Evolutionary conservation across 2,113 vertebrate species (phyloP), one percentile per base, ranked within the genome.

Genomic region (Gorsachius goisagi): DNA sequence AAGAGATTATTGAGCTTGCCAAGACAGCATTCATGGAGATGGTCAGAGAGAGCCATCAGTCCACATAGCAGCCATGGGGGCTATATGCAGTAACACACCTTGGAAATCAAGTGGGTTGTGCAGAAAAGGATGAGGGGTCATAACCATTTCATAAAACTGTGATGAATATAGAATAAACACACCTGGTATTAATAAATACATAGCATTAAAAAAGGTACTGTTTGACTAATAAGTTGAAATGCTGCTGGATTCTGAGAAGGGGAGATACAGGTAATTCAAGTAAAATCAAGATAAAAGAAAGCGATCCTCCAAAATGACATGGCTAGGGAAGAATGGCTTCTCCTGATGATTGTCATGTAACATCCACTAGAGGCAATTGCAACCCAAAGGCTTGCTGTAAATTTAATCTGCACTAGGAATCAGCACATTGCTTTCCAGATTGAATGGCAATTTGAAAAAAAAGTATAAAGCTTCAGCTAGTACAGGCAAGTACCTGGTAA

Each of bases 11-110:
- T 18, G 58, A 35, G 75, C 32, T 66, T 81, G 39, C 26, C 32
- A 24, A 14, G 50, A 14, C 23, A 35, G 15, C 17, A 2, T 44
- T 60, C 19, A 11, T 1, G 10, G 45, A 60, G 20, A 10, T 15
- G 8, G 12, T 5, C 45, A 23, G 58, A 44, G 37, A 10, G 17
- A 60, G 30, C 14, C 45, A 22, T 7, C 30, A 2, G 11, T 44
- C 44, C 24, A 4, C 2, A 7, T 5, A 16, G 45, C 26, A 93
- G 37, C 5, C n/a, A 15, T 10, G 0, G 1, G 27, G 16, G 39
- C 49, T 37, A 2, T 6, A 5, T 19, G 15, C 30, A 19, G 28
- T 17, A 52, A 63, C 24, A 5, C 15, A 35, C 32, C 33, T 59
- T 5, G 3, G 44, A 22, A 47, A 68, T 62, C 6, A 62, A 44